Base-by-base conservation (phyloP, 1,140 invertebrate genomes). In the Artemia franciscana region DNA sequence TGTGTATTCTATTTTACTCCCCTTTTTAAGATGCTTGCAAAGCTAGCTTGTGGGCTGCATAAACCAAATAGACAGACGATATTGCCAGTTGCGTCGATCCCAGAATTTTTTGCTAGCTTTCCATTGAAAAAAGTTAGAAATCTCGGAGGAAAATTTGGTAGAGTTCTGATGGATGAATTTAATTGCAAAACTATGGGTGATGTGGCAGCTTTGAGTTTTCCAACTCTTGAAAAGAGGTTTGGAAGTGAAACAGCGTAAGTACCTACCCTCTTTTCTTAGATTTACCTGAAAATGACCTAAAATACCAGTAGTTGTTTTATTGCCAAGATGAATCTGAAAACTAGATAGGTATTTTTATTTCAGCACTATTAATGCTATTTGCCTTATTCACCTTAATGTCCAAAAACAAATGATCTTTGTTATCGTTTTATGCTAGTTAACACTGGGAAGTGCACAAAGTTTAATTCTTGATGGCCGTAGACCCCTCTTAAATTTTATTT, bases 61-160 rank as follows among this genome's bases (percentile, higher is more conserved):
- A 96, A 95, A 73, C 91, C 91, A 0, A 91, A 94, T 72, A 81
- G 85, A 68, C 92, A 96, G 76, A 94, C 91, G 0, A 77, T 97
- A 61, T 71, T 96, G 62, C 86, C 91, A 5, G 74, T 80, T 39
- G 70, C 73, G 26, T 76, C 79, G 62, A 80, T 91, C 5, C 62
- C 73, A 4, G 65, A 70, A 4, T 72, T 91, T 4, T 91, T 79
- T 73, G 69, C 75, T 61, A 80, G 78, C 1, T 73, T 92, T 24
- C 81, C 84, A 4, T 67, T 90, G 1, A 81, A 81, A 64, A 90
- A 90, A 75, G 81, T 91, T 0, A 79, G 86, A 68, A 83, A 84
- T 70, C 75, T 95, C 5, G 91, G 91, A 57, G 90, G 90, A 4
- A 93, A 95, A 74, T 82, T 94, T 67, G 91, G 91, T 0, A 77